Evolutionary conservation across 2,797 vertebrate species (phyloP), one percentile per base, ranked within the genome.

Genomic region (Sebastes minor): DNA sequence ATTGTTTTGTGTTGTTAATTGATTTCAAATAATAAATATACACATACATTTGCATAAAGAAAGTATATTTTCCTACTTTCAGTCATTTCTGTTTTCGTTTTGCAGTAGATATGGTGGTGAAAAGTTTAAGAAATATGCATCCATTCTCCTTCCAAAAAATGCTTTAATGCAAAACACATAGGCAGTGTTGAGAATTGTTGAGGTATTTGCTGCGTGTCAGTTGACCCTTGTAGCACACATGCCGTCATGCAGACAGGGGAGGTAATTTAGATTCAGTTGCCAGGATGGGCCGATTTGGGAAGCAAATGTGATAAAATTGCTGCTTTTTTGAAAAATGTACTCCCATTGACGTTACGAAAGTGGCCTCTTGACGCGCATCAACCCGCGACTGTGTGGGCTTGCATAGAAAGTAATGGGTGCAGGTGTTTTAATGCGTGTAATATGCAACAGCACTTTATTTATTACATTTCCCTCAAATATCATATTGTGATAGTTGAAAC

Each of bases 261-360:
- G 20, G 11, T 14, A 0, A 5, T 25, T 56, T 12, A 12, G 18
- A 56, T 63, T 42, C 52, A 28, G 57, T 69, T 27, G 6, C 38
- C 18, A n/a, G 30, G n/a, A 75, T 49, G 22, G 28, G 49, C 4
- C 14, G 4, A 60, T 42, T 59, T 2, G 2, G 13, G 23, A 28
- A 66, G 57, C 60, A 66, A 55, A 74, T 38, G 46, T 76, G 61
- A 57, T 55, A 23, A 49, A 72, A 78, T 49, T 61, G 46, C 57
- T 63, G 9, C 33, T 86, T 70, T 64, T 61, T 10, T 69, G 5
- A 53, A 78, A 74, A 81, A 60, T 23, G 13, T 68, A 20, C 30
- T 59, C 30, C 33, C 16, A 28, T 59, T n/a, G 20, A 35, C 1
- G 12, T 46, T 67, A 61, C 3, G 0, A 77, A 79, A 71, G 53